Base-by-base conservation (phyloP, 2,113 vertebrate genomes). In the Poicephalus meyeri region DNA sequence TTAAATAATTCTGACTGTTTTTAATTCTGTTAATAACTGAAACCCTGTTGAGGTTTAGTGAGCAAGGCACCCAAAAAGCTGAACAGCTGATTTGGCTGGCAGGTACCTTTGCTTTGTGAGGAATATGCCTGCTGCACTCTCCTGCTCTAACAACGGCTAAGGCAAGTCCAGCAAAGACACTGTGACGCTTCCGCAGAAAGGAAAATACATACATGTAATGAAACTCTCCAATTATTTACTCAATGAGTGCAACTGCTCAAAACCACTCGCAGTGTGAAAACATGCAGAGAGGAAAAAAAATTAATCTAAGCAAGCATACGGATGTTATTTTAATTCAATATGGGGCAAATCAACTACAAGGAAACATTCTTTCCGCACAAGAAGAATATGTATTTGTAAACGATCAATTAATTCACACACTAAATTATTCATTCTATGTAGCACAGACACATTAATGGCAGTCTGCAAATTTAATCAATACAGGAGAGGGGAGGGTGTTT, bases 241-340 rank as follows among this genome's bases (percentile, higher is more conserved):
- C 86, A 84, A 91, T 86, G 77, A 92, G 35, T 92, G 47, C 86
- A 97, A 95, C 86, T 94, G 77, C 47, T 89, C 69, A 96, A 97
- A 97, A 46, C 19, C 61, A 65, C 58, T 95, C 81, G 76, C 12
- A 44, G n/a, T 10, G 41, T 10, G 41, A 88, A 97, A 97, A 92
- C 49, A 88, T 10, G 96, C 42, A 91, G 58, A 69, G 78, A 39
- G 7, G 50, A 13, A 41, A 17, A 28, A 39, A 94, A 89, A 70
- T 14, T 52, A 31, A 89, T 70, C 82, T 78, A 78, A 87, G 93
- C 13, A 93, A 94, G 53, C 18, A 78, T 63, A 83, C 31, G 33
- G 93, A 64, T 68, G 50, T 58, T 93, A 53, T 77, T 90, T 93
- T 82, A 94, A 80, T 97, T 90, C 20, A 10, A 46, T 33, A 39